Evolutionary conservation across 2,888 invertebrate genomes (phyloP), one percentile per base, ranked within the genome.

Genomic region (Cotesia congregata): DNA sequence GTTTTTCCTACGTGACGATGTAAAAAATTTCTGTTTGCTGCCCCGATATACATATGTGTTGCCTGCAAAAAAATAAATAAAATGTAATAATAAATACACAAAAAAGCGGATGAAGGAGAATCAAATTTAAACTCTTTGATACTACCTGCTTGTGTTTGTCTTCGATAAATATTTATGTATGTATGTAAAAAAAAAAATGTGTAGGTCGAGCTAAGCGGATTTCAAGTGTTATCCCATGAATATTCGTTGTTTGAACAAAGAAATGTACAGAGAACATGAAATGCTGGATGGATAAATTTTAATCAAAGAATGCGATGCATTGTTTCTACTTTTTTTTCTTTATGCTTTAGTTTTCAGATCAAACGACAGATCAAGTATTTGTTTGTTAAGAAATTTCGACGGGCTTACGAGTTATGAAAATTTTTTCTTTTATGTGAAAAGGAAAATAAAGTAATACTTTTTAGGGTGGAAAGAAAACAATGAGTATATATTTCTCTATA

Each of bases 111-210:
- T 64, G 17, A 70, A 73, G 64, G 15, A 38, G 50, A 72, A 77
- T 74, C 78, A 67, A 69, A 60, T 65, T 70, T 50, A 69, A 40
- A 70, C 68, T 64, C 41, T 78, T 40, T 67, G 76, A 80, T 80
- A 80, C 78, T 80, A 71, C 76, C 74, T 75, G 67, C 59, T 60
- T 50, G 59, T 60, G 59, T 60, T 67, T 74, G 60, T 74, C 72
- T 61, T 40, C 17, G 40, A 61, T 68, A 61, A 74, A 68, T 60
- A 67, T 40, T 30, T 30, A 30, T 30, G 39, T 61, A 40, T 71
- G 61, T 59, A 17, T n/a, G 50, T 2, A 17, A 6, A 41, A 70
- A 41, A 41, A 50, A 50, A 50, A 50, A 50, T 50, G 50, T 50
- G 9, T 7, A 12, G 50, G 50, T 50, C 50, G 50, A 50, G 50